Base-by-base conservation (phyloP, 2,797 vertebrate species). In the Tragelaphus oryx region DNA sequence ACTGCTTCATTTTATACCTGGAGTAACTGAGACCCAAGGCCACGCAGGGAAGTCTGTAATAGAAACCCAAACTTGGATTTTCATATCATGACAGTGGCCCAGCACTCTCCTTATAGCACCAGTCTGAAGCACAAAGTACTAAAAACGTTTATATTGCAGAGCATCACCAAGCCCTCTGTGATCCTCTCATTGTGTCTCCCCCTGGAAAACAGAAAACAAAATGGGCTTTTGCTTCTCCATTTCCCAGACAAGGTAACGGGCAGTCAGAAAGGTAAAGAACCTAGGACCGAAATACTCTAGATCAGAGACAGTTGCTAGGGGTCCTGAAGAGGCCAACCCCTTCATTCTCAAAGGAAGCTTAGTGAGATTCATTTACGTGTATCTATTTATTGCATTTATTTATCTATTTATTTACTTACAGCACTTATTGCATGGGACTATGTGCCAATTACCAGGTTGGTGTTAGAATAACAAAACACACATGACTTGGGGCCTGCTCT, bases 1-100 rank as follows among this genome's bases (percentile, higher is more conserved):
- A 1, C 1, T 30, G 54, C 8, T 93, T 55, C 62, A 33, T 75
- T 94, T 84, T 44, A 6, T 50, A n/a, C 13, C 48, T 65, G 41
- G 37, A 90, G n/a, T 81, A 37, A 79, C 28, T 6, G 54, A 88
- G 22, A 95, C 76, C 28, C 22, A 57, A 87, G 37, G 52, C 16
- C 48, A 41, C 1, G 6, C 4, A 28, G 8, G 10, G 52, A 74
- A 65, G 10, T 71, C 28, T 22, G 3, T 14, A 26, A 14, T 20
- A 88, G 54, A 95, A 90, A 18, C 4, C 7, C 28, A 55, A 54
- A 92, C 8, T 50, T 30, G 2, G 48, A 57, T 78, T 50, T 78
- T 20, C 46, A 59, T 28, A 68, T 79, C 28, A 52, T 3, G 17
- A 62, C 41, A 68, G 48, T 28, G 94, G 14, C 1, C 28, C 0